A percentile compares a stretch with the other conserved stretches of the same genome.
Evolutionary conservation across 2,113 vertebrate genomes (phyloP).

Genomic region (Myanophis thanlyinensis): DNA sequence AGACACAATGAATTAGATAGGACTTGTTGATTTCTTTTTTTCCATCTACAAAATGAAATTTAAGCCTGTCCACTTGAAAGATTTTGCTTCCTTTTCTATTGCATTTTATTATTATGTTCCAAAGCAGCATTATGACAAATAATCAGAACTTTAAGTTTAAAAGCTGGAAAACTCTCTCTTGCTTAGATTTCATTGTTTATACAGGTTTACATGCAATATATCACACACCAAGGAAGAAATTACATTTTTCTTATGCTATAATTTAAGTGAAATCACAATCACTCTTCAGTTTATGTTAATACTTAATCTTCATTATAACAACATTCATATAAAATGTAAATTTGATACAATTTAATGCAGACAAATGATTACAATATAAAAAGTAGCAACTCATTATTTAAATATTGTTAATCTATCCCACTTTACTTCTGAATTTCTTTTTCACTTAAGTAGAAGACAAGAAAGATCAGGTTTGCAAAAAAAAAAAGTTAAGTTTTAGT

Average conservation of each 20-base stretch:
- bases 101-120: neutral
- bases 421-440: neutral
- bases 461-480: neutral
- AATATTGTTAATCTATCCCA: neutral
- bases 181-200: neutral
- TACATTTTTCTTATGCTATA: neutral
- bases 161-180: neutral
- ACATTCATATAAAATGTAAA: conserved; percentile 7
- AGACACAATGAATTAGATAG: neutral
- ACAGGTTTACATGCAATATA: neutral
- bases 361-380: neutral
- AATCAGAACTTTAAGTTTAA: neutral
- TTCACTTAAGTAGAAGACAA: neutral
- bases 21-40: neutral
- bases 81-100: neutral
- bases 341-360: neutral
- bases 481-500: neutral
- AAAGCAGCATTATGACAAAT: neutral
- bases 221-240: neutral
- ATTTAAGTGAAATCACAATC: neutral
- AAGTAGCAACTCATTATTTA: neutral
- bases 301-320: neutral
- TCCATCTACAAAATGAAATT: neutral
- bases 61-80: neutral
- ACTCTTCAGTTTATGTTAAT: neutral